Evolutionary conservation across 1,140 invertebrate genomes (phyloP).

Genomic region (Diuraphis noxia): DNA sequence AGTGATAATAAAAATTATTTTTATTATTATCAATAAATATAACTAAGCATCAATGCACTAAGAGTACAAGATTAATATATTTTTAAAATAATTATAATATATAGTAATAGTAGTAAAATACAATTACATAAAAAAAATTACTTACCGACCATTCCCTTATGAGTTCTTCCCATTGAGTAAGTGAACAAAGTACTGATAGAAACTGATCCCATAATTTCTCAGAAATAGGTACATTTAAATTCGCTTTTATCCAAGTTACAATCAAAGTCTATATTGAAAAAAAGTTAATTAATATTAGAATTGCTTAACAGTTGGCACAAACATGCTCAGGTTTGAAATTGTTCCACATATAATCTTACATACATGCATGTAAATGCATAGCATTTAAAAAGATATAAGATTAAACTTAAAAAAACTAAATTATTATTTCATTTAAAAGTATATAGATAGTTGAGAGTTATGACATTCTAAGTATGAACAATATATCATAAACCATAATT

Average conservation of each 20-base stretch:
- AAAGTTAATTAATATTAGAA: background rate
- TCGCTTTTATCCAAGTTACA: constrained; percentile 97
- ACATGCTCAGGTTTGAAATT: background rate
- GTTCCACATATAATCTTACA: background rate
- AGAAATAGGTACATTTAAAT: constrained; percentile 88
- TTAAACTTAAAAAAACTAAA: background rate
- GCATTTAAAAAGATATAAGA: background rate
- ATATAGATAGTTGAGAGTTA: background rate
- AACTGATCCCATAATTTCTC: constrained; percentile 93
- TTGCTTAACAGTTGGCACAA: background rate
- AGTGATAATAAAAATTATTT: background rate
- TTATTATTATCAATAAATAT: background rate
- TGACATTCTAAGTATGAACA: background rate
- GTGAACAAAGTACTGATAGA: constrained; percentile 79
- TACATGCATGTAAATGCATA: background rate
- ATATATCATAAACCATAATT: too few species aligned
- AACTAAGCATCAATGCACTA: background rate
- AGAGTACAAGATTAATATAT: background rate
- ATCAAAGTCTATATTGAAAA: constrained; percentile 82
- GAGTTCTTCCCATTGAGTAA: constrained; percentile 93
- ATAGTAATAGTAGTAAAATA: background rate
- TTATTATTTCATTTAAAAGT: background rate
- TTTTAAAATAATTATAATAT: background rate
- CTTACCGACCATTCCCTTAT: constrained; percentile 94
- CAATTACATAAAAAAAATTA: constrained; percentile 55